phyloP scores from a whole-genome alignment of 1,140 invertebrate genomes.

The Trypoxylus dichotomus region DNA sequence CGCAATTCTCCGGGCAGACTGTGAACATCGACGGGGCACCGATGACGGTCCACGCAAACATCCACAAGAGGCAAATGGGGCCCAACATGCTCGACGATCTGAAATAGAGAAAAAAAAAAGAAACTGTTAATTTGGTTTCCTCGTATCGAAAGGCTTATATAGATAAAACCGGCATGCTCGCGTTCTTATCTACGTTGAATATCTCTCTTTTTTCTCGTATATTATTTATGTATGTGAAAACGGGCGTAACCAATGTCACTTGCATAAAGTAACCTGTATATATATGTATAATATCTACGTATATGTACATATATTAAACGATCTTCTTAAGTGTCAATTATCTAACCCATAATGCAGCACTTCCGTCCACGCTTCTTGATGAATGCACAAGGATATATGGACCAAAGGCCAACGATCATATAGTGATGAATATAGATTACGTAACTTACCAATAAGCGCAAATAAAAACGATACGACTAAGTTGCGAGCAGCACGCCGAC shows the following conservation, averaged over 20 bases:
- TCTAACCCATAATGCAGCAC: conserved; percentile 33
- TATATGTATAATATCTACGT: too few species aligned
- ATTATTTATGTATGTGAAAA: background rate
- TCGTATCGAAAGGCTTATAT: conserved; percentile 26
- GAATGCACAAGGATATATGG: conserved; percentile 37
- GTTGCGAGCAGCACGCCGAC: conserved; percentile 18
- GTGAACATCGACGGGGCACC: conserved; percentile 24
- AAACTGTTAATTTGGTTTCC: background rate
- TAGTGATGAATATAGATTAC: conserved; percentile 23
- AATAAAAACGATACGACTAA: conserved; percentile 18
- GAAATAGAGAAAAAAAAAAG: conserved; percentile 15
- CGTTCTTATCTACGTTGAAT: background rate
- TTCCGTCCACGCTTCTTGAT: conserved; percentile 40
- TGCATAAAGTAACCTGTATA: conserved; percentile 27
- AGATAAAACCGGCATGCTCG: background rate
- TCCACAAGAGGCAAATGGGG: conserved; percentile 2
- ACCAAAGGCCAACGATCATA: conserved; percentile 33
- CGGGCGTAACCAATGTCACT: conserved; percentile 30
- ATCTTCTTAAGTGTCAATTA: conserved; percentile 36
- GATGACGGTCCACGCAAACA: conserved; percentile 9
- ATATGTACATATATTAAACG: background rate
- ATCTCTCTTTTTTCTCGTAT: background rate
- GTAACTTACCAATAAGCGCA: conserved; percentile 30
- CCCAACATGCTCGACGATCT: conserved; percentile 26
- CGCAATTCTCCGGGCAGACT: conserved; percentile 29